These are phyloP conservation scores for Athene noctua DNA, from an alignment of 2,113 vertebrate genomes.

Conservation along the genomic window DNA sequence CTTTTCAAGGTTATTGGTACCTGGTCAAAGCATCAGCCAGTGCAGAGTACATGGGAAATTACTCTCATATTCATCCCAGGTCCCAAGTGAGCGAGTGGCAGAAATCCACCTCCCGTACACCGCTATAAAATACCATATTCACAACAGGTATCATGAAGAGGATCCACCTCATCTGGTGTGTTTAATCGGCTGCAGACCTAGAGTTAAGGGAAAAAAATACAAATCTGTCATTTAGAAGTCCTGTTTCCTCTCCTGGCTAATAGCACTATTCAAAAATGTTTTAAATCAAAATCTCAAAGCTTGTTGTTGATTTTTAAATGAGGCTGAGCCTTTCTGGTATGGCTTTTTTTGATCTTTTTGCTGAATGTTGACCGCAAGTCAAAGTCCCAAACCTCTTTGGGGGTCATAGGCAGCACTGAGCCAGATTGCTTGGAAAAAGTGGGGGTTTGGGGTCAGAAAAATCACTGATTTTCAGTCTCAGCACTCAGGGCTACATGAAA, in stretches of 20 bases:
- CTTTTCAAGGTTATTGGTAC: background rate
- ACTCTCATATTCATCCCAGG: background rate
- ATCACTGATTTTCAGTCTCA: background rate
- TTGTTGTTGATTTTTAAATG: slow-evolving; percentile 51
- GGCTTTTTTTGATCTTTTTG: background rate
- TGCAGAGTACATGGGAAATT: background rate
- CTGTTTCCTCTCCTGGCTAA: slow-evolving; percentile 63
- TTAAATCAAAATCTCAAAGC: slow-evolving; percentile 60
- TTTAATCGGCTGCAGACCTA: slow-evolving; percentile 26
- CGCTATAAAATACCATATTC: background rate
- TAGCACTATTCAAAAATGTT: slow-evolving; percentile 69
- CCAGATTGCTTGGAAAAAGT: background rate
- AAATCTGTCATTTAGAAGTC: slow-evolving; percentile 40
- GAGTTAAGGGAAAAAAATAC: background rate
- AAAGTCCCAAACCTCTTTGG: background rate
- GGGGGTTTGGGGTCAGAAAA: background rate
- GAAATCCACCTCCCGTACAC: background rate
- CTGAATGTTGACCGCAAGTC: background rate
- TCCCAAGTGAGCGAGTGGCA: background rate
- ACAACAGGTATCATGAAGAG: background rate
- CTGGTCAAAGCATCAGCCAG: background rate
- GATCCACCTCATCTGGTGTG: background rate
- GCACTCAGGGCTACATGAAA: background rate
- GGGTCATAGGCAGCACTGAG: background rate
- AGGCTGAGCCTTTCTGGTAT: background rate